These are phyloP conservation scores for Platyrinchus mystaceus DNA, from an alignment of 2,797 vertebrate species.

Conservation along the genomic window DNA sequence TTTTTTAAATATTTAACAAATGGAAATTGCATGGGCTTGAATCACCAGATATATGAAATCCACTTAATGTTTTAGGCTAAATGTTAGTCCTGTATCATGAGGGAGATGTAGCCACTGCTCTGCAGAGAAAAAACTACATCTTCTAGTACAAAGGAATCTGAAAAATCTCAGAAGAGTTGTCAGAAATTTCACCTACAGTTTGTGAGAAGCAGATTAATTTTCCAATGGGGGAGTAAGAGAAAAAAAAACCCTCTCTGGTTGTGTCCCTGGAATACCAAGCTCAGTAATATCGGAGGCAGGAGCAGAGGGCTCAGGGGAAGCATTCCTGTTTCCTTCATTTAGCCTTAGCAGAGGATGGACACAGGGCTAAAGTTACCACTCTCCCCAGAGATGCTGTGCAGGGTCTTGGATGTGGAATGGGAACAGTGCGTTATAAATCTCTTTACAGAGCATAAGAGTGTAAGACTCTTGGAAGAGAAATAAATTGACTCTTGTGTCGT, in stretches of 20 bases:
- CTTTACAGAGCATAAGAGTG: neutral
- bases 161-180: constrained; percentile 3
- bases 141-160: neutral
- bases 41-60: neutral
- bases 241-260: neutral
- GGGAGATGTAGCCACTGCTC: constrained; percentile 1
- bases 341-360: constrained; percentile 6
- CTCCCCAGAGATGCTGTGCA: constrained; percentile 25
- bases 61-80: neutral
- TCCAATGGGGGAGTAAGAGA: neutral
- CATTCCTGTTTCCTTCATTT: constrained; percentile 65
- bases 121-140: neutral
- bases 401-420: constrained; percentile 1
- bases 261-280: constrained; percentile 17
- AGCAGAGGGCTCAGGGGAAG: neutral
- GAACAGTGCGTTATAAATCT: constrained; percentile 31
- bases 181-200: constrained; percentile 43
- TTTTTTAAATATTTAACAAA: neutral
- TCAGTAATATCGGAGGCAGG: constrained; percentile 32
- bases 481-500: neutral
- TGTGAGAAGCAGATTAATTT: constrained; percentile 40
- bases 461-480: constrained; percentile 10
- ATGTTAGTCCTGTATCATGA: neutral
- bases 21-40: neutral
- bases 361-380: constrained; percentile 5